phyloP scores from a whole-genome alignment of 2,888 invertebrate species.

The Andrena minutula region DNA sequence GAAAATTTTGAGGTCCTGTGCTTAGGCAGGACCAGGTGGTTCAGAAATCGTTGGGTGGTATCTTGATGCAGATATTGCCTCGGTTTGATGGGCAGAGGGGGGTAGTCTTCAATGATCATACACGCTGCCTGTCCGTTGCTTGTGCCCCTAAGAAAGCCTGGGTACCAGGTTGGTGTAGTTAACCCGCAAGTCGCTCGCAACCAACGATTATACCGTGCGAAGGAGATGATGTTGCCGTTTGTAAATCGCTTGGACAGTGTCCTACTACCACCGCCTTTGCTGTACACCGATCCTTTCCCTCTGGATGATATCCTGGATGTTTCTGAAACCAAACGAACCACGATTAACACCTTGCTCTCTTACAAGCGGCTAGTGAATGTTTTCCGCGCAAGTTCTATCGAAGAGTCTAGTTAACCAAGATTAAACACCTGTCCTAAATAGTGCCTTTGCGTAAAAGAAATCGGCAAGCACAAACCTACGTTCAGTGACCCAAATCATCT shows the following conservation, averaged over 20 bases:
- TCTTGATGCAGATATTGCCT: conserved; percentile 84
- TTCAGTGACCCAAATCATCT: conserved; percentile 41
- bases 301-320: conserved; percentile 94
- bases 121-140: conserved; percentile 84
- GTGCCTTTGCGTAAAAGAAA: background rate
- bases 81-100: conserved; percentile 84
- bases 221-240: conserved; percentile 81
- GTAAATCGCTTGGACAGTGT: conserved; percentile 79
- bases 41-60: conserved; percentile 83
- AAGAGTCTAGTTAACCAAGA: no score
- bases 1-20: conserved; percentile 97
- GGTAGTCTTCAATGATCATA: conserved; percentile 85
- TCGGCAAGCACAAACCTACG: conserved; percentile 44
- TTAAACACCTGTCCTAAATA: background rate
- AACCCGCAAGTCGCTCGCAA: conserved; percentile 76
- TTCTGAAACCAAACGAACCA: conserved; percentile 87
- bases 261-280: conserved; percentile 84
- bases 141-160: conserved; percentile 80
- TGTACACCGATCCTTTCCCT: conserved; percentile 88
- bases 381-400: no score
- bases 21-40: conserved; percentile 83
- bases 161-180: conserved; percentile 79
- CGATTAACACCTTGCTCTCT: background rate
- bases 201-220: conserved; percentile 77
- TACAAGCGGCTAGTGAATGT: background rate